A percentile compares a stretch with the other conserved stretches of the same genome.
Conservation (phyloP, 2,113 vertebrate species). For the Rattus norvegicus region DNA sequence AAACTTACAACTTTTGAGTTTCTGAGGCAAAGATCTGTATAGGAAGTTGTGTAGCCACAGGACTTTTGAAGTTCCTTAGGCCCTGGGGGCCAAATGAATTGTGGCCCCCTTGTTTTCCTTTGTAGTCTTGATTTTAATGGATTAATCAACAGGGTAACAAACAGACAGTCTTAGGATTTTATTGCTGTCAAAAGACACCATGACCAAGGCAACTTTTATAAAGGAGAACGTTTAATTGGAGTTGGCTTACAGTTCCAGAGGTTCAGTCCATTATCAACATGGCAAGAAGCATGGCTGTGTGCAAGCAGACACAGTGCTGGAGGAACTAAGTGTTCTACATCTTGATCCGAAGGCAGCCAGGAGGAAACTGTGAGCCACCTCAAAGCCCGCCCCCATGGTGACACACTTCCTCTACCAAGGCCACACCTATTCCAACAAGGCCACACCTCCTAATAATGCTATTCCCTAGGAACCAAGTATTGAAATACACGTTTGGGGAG, state of each 20-base stretch:
- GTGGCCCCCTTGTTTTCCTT: conserved; percentile 6
- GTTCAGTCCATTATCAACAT: neutral
- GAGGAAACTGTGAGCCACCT: neutral
- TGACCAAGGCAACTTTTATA: neutral
- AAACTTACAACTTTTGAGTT: neutral
- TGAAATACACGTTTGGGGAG: neutral
- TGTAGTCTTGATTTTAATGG: conserved; percentile 46
- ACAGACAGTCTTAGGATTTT: neutral
- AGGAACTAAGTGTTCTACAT: neutral
- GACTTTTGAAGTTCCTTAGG: conserved; percentile 2
- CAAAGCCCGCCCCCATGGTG: neutral
- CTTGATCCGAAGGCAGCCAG: neutral
- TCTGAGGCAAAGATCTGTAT: neutral
- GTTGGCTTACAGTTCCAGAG: neutral
- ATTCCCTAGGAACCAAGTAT: neutral
- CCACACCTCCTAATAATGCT: neutral
- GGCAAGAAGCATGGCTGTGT: neutral
- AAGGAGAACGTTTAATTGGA: neutral
- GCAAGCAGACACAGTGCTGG: neutral
- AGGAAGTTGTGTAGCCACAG: neutral
- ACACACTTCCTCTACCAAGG: neutral
- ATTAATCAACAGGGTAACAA: conserved; percentile 18
- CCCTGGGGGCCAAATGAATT: neutral
- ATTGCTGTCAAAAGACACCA: neutral
- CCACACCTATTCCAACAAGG: neutral